Evolutionary conservation across 2,888 invertebrate species (phyloP).

Genomic region (Tubulanus polymorphus): DNA sequence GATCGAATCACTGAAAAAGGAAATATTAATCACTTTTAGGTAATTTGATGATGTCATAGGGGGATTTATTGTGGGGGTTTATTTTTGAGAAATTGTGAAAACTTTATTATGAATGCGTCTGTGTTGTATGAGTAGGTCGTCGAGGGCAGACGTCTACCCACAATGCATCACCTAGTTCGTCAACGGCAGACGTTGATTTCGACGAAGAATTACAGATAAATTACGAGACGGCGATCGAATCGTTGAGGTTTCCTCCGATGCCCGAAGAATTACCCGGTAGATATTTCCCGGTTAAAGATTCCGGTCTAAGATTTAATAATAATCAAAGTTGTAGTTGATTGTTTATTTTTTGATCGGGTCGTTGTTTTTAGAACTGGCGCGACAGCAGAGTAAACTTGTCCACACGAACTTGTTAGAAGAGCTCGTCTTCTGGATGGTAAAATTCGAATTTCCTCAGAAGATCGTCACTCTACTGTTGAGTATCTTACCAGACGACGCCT

Average conservation of each 20-base stretch:
- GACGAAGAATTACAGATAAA: too few relatives aligned
- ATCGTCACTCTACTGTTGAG: slow-evolving; percentile 90
- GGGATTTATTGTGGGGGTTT: too few relatives aligned
- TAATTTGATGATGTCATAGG: too few relatives aligned
- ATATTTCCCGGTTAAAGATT: not conserved
- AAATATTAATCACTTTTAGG: too few relatives aligned
- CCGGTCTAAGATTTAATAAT: not conserved
- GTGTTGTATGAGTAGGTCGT: not conserved
- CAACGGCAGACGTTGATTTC: too few relatives aligned
- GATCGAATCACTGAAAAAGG: too few relatives aligned
- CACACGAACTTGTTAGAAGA: slow-evolving; percentile 65
- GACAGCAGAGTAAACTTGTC: slow-evolving; percentile 24
- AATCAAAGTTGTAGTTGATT: too few relatives aligned
- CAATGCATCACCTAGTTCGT: too few relatives aligned
- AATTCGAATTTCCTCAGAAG: slow-evolving; percentile 95
- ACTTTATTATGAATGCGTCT: not conserved
- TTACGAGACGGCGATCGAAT: slow-evolving; percentile 29
- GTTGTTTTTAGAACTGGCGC: slow-evolving; percentile 30
- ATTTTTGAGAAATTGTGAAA: not conserved
- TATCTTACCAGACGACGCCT: slow-evolving; percentile 90
- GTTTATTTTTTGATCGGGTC: too few relatives aligned
- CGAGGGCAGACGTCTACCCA: not conserved
- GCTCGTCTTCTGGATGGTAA: slow-evolving; percentile 96
- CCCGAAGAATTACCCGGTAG: slow-evolving; percentile 40
- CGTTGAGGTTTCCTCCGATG: slow-evolving; percentile 28